phyloP scores from a whole-genome alignment of 2,888 invertebrate species.

The Mimas tiliae region DNA sequence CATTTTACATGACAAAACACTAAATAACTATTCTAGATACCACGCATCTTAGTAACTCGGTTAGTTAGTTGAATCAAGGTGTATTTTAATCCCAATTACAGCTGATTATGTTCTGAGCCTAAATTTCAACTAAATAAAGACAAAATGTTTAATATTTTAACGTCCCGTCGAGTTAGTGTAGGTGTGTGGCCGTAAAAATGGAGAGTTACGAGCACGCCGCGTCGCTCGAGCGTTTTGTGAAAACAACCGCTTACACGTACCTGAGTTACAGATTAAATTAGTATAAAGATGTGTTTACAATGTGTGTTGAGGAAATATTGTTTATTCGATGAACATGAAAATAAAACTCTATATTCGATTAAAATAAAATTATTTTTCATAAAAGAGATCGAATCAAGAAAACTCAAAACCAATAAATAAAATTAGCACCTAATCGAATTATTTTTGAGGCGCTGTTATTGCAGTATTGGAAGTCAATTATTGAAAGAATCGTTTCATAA shows the following conservation, averaged over 20 bases:
- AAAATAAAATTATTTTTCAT: too few species aligned
- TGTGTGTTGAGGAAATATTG: too few species aligned
- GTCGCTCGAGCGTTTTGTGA: constrained; percentile 40
- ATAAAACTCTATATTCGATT: too few species aligned
- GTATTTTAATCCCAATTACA: neutral
- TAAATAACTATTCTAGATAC: neutral
- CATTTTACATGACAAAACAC: neutral
- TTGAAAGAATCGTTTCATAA: too few species aligned
- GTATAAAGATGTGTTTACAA: constrained; percentile 26
- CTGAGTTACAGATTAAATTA: constrained; percentile 43
- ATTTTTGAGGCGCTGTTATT: too few species aligned
- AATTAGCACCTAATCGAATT: too few species aligned
- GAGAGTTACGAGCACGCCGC: constrained; percentile 42
- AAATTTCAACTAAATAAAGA: constrained; percentile 19
- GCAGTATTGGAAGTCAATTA: too few species aligned
- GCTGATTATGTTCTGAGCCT: neutral
- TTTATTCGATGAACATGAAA: too few species aligned
- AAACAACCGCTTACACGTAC: constrained; percentile 47
- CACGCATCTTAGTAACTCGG: neutral
- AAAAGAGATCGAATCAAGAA: too few species aligned
- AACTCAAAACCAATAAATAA: too few species aligned
- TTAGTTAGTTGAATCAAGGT: neutral
- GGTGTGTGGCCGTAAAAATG: constrained; percentile 50
- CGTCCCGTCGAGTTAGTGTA: constrained; percentile 35
- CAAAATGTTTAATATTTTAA: constrained; percentile 15